Conservation (phyloP, 2,888 invertebrate genomes). For the Drosophila testacea region DNA sequence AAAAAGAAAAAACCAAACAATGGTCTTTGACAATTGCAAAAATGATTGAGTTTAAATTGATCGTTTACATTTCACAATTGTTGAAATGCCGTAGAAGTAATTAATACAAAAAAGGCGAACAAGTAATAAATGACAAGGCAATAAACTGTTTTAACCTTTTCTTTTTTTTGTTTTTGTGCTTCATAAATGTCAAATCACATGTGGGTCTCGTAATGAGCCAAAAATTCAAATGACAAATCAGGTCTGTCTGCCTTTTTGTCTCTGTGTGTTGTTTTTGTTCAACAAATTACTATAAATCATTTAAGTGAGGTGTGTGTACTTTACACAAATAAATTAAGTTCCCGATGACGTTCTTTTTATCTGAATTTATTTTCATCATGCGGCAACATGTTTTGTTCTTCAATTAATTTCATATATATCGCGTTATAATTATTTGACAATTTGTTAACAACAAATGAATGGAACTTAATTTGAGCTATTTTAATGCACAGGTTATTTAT, state of each 20-base stretch:
- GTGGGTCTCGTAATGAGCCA: neutral
- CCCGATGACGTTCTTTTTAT: conserved; percentile 31
- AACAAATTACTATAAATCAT: conserved; percentile 21
- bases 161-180: neutral
- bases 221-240: conserved; percentile 27
- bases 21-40: conserved; percentile 27
- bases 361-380: conserved; percentile 23
- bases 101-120: conserved; percentile 17
- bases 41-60: conserved; percentile 18
- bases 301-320: conserved; percentile 9
- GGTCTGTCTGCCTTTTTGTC: neutral
- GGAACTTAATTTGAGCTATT: conserved; percentile 5
- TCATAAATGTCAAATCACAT: neutral
- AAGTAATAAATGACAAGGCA: conserved; percentile 13
- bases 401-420: conserved; percentile 26
- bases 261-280: neutral
- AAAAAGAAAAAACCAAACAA: conserved; percentile 2
- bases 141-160: conserved; percentile 2
- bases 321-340: conserved; percentile 35
- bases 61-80: conserved; percentile 26
- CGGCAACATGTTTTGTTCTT: conserved; percentile 12
- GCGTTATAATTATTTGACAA: conserved; percentile 8
- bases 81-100: conserved; percentile 1
- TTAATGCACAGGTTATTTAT: neutral
- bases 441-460: neutral